Percentiles rank a stretch among this genome's conserved stretches.
Conservation (phyloP, 2,888 invertebrate species). For the Stictocephala bisonia region DNA sequence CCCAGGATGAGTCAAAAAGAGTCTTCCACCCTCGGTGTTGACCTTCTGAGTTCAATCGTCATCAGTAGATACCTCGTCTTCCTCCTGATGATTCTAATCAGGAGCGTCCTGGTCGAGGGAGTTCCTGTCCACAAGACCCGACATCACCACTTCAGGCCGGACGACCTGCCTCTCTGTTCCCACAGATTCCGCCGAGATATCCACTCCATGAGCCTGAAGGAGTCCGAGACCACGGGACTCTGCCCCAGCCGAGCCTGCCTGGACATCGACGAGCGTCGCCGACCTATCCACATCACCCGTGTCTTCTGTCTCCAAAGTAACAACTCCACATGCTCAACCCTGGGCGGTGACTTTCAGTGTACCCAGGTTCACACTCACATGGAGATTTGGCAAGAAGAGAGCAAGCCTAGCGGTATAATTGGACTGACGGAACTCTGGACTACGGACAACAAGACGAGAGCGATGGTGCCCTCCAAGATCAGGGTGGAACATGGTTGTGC, state of each 20-base stretch:
- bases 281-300: constrained; percentile 18
- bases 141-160: constrained; percentile 27
- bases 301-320: constrained; percentile 42
- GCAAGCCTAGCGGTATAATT: too few species aligned
- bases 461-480: too few species aligned
- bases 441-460: too few species aligned
- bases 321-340: constrained; percentile 41
- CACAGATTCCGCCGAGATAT: not conserved
- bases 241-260: constrained; percentile 14
- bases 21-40: not conserved
- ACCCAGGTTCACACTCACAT: constrained; percentile 48
- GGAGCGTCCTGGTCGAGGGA: not conserved
- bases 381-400: constrained; percentile 43
- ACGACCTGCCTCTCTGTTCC: not conserved
- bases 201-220: constrained; percentile 14
- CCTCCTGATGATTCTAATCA: not conserved
- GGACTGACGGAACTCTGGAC: too few species aligned
- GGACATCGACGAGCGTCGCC: constrained; percentile 4
- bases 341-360: constrained; percentile 43
- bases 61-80: too few species aligned
- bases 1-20: too few species aligned
- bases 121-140: constrained; percentile 8
- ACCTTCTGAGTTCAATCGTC: not conserved
- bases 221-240: constrained; percentile 1
- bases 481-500: too few species aligned